A percentile compares a stretch with the other conserved stretches of the same genome.
Evolutionary conservation across 2,888 invertebrate species (phyloP).

Genomic region (Drosophila robusta): DNA sequence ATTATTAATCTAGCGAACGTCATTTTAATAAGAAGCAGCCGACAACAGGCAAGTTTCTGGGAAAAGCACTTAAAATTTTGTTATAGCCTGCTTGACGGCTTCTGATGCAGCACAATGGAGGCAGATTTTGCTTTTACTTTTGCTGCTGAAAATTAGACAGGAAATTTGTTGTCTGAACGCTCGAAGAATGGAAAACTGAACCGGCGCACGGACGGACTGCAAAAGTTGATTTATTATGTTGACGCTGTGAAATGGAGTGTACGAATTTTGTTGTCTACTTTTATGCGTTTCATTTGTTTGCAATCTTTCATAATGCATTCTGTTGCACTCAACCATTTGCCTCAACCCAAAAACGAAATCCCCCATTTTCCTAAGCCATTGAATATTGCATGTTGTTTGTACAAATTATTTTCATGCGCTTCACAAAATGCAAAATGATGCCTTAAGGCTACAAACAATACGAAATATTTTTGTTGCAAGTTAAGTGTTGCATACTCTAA

Average conservation of each 20-base stretch:
- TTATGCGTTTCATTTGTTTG: conserved; percentile 55
- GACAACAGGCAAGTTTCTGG: conserved; percentile 20
- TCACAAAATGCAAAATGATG: conserved; percentile 44
- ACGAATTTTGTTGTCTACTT: conserved; percentile 60
- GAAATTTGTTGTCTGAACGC: conserved; percentile 65
- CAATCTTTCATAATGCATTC: conserved; percentile 42
- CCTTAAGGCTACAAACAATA: conserved; percentile 24
- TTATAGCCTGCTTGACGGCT: conserved; percentile 42
- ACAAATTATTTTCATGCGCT: conserved; percentile 54
- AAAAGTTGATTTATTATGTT: conserved; percentile 72
- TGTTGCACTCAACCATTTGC: conserved; percentile 9
- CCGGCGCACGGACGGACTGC: conserved; percentile 5
- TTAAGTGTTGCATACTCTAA: conserved; percentile 42
- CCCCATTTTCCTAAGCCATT: not conserved
- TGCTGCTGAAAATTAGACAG: conserved; percentile 60
- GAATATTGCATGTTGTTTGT: conserved; percentile 29
- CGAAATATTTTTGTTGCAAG: conserved; percentile 37
- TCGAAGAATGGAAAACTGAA: conserved; percentile 12
- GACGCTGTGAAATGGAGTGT: conserved; percentile 67
- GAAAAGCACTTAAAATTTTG: conserved; percentile 47
- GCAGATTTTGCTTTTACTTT: conserved; percentile 11
- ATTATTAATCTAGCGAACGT: conserved; percentile 46
- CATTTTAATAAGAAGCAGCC: conserved; percentile 45
- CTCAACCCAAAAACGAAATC: too few species aligned
- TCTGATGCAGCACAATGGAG: conserved; percentile 26